Conservation (phyloP, 1,140 invertebrate species). For the Drosophila bipectinata region DNA sequence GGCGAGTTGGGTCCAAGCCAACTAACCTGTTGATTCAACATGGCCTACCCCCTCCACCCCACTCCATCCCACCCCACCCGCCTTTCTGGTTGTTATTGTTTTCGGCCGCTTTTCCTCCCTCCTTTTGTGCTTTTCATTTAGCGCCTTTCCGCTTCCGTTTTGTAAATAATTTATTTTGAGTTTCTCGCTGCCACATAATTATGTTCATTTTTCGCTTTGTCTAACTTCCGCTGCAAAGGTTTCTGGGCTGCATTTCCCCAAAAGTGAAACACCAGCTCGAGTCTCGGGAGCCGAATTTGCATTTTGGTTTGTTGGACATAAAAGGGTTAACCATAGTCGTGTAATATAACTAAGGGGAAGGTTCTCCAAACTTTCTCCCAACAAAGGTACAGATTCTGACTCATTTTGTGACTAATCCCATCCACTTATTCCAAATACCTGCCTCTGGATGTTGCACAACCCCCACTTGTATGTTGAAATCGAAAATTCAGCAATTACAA, state of each 20-base stretch:
- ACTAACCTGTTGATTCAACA: conserved; percentile 50
- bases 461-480: conserved; percentile 10
- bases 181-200: conserved; percentile 34
- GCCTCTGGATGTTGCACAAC: background rate
- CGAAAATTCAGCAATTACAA: conserved; percentile 26
- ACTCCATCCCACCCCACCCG: background rate
- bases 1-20: conserved; percentile 42
- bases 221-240: conserved; percentile 41
- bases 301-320: conserved; percentile 14
- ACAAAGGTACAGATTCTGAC: background rate
- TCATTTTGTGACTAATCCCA: background rate
- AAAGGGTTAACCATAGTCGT: background rate
- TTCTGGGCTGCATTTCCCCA: conserved; percentile 28
- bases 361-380: conserved; percentile 46
- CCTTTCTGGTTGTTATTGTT: conserved; percentile 13
- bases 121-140: conserved; percentile 25
- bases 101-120: conserved; percentile 24
- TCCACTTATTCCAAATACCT: background rate
- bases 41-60: background rate
- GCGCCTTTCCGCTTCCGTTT: conserved; percentile 57
- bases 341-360: background rate
- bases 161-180: conserved; percentile 43
- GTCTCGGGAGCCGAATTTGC: conserved; percentile 17
- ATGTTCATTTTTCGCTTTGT: conserved; percentile 42
- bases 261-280: background rate